A percentile compares a stretch with the other conserved stretches of the same genome.
Evolutionary conservation across 2,888 invertebrate genomes (phyloP).

Genomic region (Microdon myrmicae): DNA sequence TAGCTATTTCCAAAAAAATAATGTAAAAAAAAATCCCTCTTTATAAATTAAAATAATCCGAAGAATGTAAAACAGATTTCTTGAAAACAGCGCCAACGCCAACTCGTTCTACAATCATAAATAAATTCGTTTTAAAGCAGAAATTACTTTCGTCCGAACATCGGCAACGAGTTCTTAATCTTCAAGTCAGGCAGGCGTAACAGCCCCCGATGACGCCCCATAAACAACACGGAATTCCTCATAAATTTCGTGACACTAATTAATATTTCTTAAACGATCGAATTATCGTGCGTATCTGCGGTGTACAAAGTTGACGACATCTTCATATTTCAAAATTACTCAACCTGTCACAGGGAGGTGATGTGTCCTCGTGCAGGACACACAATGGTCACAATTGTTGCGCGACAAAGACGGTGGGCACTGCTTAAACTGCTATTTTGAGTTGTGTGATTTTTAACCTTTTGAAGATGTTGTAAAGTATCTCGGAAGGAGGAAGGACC

Average conservation of each 20-base stretch:
- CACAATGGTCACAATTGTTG: too few species aligned
- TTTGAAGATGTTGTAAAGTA: constrained; percentile 14
- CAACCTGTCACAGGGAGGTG: too few species aligned
- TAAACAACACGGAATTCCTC: constrained; percentile 28
- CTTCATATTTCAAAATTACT: constrained; percentile 28
- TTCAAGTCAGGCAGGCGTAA: constrained; percentile 12
- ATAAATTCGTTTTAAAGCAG: not conserved
- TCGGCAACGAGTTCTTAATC: constrained; percentile 25
- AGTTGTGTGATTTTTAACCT: constrained; percentile 29
- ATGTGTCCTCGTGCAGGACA: too few species aligned
- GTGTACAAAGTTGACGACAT: not conserved
- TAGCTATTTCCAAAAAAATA: too few species aligned
- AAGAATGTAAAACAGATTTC: too few species aligned
- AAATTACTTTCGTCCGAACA: constrained; percentile 3
- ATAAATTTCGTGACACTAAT: constrained; percentile 27
- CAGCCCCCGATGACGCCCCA: constrained; percentile 8
- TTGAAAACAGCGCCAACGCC: too few species aligned
- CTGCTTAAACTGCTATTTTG: constrained; percentile 27
- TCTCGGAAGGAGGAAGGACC: constrained; percentile 12
- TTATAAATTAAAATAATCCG: too few species aligned
- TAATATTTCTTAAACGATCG: constrained; percentile 12
- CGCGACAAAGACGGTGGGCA: too few species aligned
- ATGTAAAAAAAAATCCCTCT: too few species aligned
- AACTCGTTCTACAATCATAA: not conserved
- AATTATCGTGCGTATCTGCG: constrained; percentile 9